A percentile compares a stretch with the other conserved stretches of the same genome.
Evolutionary conservation across 1,140 invertebrate species (phyloP).

Genomic region (Cephus cinctus): DNA sequence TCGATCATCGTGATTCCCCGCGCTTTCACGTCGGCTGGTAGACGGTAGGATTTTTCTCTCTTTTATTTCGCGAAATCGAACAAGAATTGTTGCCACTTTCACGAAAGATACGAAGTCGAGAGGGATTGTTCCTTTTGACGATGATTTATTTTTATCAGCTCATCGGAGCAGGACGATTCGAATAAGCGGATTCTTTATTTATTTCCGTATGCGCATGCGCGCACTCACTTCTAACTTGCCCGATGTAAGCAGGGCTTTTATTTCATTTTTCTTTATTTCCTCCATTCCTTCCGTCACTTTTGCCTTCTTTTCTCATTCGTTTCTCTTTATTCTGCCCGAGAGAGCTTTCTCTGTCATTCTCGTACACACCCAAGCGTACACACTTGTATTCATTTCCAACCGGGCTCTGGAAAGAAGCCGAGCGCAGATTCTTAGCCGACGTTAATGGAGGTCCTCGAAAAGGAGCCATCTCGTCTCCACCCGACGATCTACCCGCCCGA

Average conservation of each 20-base stretch:
- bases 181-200: no score
- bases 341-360: no score
- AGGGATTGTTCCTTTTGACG: no score
- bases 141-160: no score
- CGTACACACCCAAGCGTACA: no score
- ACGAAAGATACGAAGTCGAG: no score
- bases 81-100: no score
- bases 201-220: conserved; percentile 21
- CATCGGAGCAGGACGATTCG: no score
- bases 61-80: no score
- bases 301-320: neutral
- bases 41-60: no score
- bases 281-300: conserved; percentile 2
- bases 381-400: conserved; percentile 32
- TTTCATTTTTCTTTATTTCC: neutral
- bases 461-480: conserved; percentile 36
- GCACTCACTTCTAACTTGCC: conserved; percentile 20
- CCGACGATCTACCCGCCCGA: conserved; percentile 37
- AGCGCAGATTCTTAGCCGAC: conserved; percentile 36
- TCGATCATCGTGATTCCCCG: neutral
- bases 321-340: conserved; percentile 1
- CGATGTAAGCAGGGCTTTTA: conserved; percentile 6
- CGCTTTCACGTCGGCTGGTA: no score
- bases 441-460: conserved; percentile 48
- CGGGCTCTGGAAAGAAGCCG: conserved; percentile 24